A percentile compares a stretch with the other conserved stretches of the same genome.
phyloP scores from a whole-genome alignment of 2,888 invertebrate genomes.

The Parasteatoda lunata region DNA sequence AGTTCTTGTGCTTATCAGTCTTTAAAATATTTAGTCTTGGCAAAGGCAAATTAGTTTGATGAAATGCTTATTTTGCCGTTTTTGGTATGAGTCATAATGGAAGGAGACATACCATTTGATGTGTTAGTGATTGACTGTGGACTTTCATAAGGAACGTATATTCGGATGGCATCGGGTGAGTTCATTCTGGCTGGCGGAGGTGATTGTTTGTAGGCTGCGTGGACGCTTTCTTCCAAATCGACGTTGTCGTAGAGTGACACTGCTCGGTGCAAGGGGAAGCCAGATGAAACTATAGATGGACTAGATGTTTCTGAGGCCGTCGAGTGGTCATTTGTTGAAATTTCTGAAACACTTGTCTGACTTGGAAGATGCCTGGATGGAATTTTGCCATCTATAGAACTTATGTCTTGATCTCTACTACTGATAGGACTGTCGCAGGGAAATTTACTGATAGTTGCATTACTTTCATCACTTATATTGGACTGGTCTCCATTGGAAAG shows the following conservation, averaged over 20 bases:
- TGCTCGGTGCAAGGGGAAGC: constrained; percentile 65
- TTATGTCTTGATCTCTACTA: constrained; percentile 23
- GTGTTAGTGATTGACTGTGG: constrained; percentile 1
- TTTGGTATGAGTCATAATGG: not conserved
- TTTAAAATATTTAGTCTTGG: not conserved
- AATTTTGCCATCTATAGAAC: constrained; percentile 44
- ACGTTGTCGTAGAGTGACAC: constrained; percentile 70
- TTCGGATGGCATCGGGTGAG: constrained; percentile 85
- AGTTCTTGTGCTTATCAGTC: no score
- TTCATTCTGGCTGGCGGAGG: constrained; percentile 80
- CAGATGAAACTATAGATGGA: constrained; percentile 24
- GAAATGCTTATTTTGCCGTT: constrained; percentile 19
- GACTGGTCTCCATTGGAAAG: constrained; percentile 49
- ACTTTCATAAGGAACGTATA: constrained; percentile 83
- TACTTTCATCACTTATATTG: constrained; percentile 33
- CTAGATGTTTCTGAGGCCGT: constrained; percentile 77
- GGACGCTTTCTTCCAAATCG: constrained; percentile 68
- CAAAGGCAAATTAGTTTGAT: not conserved
- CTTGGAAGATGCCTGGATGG: constrained; percentile 83
- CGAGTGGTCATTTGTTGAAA: constrained; percentile 87
- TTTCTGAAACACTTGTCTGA: constrained; percentile 87
- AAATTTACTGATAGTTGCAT: constrained; percentile 11
- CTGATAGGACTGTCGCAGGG: constrained; percentile 8
- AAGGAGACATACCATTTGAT: not conserved
- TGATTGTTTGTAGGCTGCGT: constrained; percentile 71